phyloP scores from a whole-genome alignment of 2,888 invertebrate species.

The Lochmaea crataegi region DNA sequence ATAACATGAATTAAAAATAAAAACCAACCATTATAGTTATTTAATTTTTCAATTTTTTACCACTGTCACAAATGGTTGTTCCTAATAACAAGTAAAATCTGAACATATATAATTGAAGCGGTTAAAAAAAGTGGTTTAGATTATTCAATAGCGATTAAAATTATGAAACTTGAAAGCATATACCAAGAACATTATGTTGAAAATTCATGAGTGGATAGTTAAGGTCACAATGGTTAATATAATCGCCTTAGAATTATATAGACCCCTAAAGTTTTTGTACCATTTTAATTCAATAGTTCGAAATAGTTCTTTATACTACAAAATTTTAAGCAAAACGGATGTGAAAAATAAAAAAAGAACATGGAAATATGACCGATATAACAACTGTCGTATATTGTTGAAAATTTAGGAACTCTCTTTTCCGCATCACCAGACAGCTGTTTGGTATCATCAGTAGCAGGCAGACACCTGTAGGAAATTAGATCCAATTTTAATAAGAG shows the following conservation, averaged over 20 bases:
- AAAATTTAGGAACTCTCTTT: no score
- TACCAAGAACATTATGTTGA: background rate
- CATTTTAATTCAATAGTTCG: no score
- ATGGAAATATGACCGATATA: no score
- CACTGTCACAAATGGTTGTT: background rate
- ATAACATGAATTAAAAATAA: background rate
- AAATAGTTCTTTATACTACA: no score
- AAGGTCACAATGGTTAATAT: slow-evolving; percentile 1
- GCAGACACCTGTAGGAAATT: no score
- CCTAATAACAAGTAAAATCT: background rate
- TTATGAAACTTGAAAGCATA: background rate
- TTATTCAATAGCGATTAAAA: slow-evolving; percentile 1
- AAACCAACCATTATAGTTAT: background rate
- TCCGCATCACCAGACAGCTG: no score
- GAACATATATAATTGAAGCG: background rate
- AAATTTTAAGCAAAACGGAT: no score
- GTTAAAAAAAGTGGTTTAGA: background rate
- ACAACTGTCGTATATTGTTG: no score
- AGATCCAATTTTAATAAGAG: background rate
- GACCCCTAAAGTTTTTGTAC: no score
- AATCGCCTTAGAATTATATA: no score
- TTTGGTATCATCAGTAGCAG: no score
- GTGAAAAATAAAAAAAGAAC: no score
- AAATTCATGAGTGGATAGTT: background rate
- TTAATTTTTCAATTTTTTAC: background rate